phyloP scores from a whole-genome alignment of 2,888 invertebrate genomes.

The Apodemia duryi region DNA sequence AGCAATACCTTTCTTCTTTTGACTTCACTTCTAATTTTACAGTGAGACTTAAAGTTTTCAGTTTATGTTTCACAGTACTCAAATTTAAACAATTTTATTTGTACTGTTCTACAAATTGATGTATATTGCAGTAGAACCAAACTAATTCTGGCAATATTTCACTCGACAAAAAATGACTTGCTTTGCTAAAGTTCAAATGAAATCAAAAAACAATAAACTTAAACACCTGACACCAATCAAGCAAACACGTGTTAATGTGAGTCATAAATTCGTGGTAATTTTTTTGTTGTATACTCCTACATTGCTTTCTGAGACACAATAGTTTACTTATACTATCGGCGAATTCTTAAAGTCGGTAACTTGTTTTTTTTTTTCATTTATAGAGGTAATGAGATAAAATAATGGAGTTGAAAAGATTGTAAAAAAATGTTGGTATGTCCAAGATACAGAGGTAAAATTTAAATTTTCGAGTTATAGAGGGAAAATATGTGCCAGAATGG shows the following conservation, averaged over 20 bases:
- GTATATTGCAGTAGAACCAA: background rate
- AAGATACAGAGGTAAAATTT: background rate
- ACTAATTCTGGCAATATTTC: slow-evolving; percentile 1
- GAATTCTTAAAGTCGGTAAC: no score
- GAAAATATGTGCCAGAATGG: no score
- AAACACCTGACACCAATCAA: slow-evolving; percentile 1
- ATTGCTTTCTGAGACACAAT: no score
- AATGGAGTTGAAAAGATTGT: no score
- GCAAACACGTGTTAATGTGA: background rate
- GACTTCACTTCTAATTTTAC: slow-evolving; percentile 20
- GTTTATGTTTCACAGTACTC: slow-evolving; percentile 22
- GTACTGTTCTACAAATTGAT: background rate
- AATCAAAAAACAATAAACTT: background rate
- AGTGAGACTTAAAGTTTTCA: slow-evolving; percentile 21
- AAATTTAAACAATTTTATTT: background rate
- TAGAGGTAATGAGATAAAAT: no score
- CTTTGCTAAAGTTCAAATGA: background rate
- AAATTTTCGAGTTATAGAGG: no score
- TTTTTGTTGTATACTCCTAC: background rate
- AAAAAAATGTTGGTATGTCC: no score
- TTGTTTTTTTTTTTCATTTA: no score
- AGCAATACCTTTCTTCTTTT: slow-evolving; percentile 15
- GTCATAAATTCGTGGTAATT: background rate
- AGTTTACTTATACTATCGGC: no score
- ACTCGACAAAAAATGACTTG: background rate